Base-by-base conservation (phyloP, 2,888 invertebrate species). In the Spilosoma lubricipeda region DNA sequence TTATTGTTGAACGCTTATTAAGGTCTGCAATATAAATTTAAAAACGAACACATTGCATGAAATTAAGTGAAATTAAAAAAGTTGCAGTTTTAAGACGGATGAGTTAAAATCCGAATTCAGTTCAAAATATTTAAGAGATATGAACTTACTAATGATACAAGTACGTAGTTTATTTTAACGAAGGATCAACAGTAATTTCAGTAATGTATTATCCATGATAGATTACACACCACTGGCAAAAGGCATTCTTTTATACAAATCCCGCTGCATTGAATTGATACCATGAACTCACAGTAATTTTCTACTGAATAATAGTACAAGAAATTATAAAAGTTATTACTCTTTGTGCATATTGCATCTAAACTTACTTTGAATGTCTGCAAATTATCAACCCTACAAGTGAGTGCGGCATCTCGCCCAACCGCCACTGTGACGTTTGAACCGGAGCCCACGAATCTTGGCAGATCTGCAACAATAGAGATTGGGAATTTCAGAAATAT, bases 351-450 rank as follows among this genome's bases (percentile, higher is more conserved):
- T 52, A 52, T 52, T 52, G 23, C 23, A 23, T 23, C 11, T 56
- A 63, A n/a, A 77, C 81, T 92, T 92, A 97, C 97, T 96, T 97
- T 97, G 85, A 96, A 97, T 2, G 96, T 96, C 85, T 97, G 97
- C 82, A 97, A 92, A 90, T 97, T 97, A 87, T 97, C 97, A 42
- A 97, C 97, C 70, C 96, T 96, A 86, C 97, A 97, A 59, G 97
- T 97, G 72, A 97, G 96, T 11, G 96, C 94, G 15, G 97, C 97
- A 87, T 97, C 97, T 71, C 97, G 93, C 65, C 97, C 97, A 56
- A 97, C 96, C 9, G 97, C 96, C 30, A 97, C 96, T 0, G 97
- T 97, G 71, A 97, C 97, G 89, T 97, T 97, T 67, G 96, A 96
- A 67, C 97, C 96, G 0, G 96, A 96, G 20, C 97, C 97, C 39